Base-by-base conservation (phyloP, 2,888 invertebrate species). In the Oxystoma pomonae region DNA sequence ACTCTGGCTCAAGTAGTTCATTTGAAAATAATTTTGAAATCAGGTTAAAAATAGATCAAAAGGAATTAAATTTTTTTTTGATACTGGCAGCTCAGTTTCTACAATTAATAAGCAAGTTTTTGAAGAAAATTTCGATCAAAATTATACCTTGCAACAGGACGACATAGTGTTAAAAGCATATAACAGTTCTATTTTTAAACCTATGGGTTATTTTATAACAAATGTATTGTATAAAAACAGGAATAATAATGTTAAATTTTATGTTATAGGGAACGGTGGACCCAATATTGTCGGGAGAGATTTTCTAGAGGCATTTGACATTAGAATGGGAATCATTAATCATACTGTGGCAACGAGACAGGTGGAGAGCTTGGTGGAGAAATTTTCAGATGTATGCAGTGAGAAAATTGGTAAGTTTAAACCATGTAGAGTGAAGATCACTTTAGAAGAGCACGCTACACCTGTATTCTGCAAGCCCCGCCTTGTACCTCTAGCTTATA, bases 401-500 rank as follows among this genome's bases (percentile, higher is more conserved):
- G 58, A 61, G n/a, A 58, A 58, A n/a, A 20, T 64, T 1, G 61
- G 61, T 12, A 18, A 55, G 35, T 66, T 53, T 22, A 35, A 59
- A 55, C 16, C 35, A 16, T 16, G 49, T n/a, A 58, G 55, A 64
- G 60, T 62, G 18, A 49, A 2, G 55, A 22, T 64, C n/a, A 20
- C 59, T n/a, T 20, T 57, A 19, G 55, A 60, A 18, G 17, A 53
- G n/a, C 35, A 62, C 35, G 58, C 55, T 50, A 19, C 12, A 1
- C 62, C 59, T 16, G 60, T 65, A 18, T 67, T 62, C 51, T 60
- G 57, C 35, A 65, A 64, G 59, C 59, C 60, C 5, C 49, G 67
- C 51, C 57, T 61, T 1, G 50, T 68, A 35, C 68, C 67, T 35
- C 65, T 67, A 55, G 65, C 65, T 9, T 69, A 61, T 56, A 58